phyloP scores from a whole-genome alignment of 1,140 invertebrate genomes.

The Thrips palmi region DNA sequence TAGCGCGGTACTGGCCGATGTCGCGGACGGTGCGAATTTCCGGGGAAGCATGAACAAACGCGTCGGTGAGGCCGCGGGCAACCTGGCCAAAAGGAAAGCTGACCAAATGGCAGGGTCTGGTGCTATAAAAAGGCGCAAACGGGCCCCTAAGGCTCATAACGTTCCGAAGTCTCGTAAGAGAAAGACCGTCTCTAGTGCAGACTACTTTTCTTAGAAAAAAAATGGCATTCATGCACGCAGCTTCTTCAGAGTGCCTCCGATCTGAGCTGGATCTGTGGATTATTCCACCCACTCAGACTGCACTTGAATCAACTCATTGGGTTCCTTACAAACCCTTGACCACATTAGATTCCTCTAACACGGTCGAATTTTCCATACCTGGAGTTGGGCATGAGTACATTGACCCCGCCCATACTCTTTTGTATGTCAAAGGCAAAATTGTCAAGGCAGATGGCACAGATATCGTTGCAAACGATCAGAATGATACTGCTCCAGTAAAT shows the following conservation, averaged over 20 bases:
- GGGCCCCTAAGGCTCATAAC: constrained; percentile 6
- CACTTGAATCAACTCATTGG: constrained; percentile 20
- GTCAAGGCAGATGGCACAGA: constrained; percentile 14
- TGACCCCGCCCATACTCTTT: constrained; percentile 21
- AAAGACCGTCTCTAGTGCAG: constrained; percentile 5
- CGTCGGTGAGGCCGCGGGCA: constrained; percentile 17
- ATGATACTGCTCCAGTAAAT: constrained; percentile 18
- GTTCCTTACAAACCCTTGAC: constrained; percentile 24
- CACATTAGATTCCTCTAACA: constrained; percentile 19
- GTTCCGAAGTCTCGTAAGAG: constrained; percentile 2
- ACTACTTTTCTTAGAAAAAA: too few species aligned
- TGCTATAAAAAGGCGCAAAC: too few species aligned
- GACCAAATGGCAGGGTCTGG: constrained; percentile 11
- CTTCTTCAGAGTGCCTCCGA: constrained; percentile 18
- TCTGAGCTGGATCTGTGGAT: constrained; percentile 26
- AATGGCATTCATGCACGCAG: constrained; percentile 16
- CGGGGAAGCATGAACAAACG: constrained; percentile 15
- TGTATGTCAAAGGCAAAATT: constrained; percentile 20
- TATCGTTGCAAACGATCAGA: constrained; percentile 10
- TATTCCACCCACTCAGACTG: constrained; percentile 23
- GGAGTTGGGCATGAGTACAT: constrained; percentile 22
- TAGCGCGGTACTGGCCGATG: constrained; percentile 15
- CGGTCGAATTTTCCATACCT: constrained; percentile 24
- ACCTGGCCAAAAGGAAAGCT: too few species aligned
- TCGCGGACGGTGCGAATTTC: constrained; percentile 12